These are phyloP conservation scores for Scaptomyza reducta DNA, from an alignment of 2,888 invertebrate genomes.

Conservation along the genomic window DNA sequence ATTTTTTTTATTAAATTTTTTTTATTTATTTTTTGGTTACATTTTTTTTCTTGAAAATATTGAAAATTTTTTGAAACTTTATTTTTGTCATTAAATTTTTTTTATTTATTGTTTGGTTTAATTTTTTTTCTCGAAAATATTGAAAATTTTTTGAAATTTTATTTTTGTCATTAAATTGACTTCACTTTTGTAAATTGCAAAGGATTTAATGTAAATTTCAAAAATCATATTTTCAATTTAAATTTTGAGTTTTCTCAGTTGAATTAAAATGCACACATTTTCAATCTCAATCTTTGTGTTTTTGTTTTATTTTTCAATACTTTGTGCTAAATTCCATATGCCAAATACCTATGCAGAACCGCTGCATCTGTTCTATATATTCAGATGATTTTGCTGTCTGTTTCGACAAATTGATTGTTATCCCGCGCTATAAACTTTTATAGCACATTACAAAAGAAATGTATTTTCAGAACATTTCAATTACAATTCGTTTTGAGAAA, in stretches of 20 bases:
- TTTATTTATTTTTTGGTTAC: too few relatives aligned
- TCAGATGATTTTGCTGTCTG: not conserved
- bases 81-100: not conserved
- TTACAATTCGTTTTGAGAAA: too few relatives aligned
- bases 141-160: not conserved
- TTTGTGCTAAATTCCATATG: conserved; percentile 58
- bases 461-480: not conserved
- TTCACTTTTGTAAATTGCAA: not conserved
- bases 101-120: too few relatives aligned
- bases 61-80: too few relatives aligned
- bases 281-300: conserved; percentile 28
- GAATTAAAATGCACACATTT: conserved; percentile 28
- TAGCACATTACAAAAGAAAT: not conserved
- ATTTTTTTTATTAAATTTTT: too few relatives aligned
- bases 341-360: conserved; percentile 45
- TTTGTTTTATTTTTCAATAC: not conserved
- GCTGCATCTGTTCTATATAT: conserved; percentile 28
- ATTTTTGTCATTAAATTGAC: not conserved
- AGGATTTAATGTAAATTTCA: not conserved
- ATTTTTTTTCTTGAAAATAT: too few relatives aligned
- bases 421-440: not conserved
- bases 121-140: not conserved
- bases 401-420: not conserved
- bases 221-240: conserved; percentile 43
- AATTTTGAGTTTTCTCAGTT: conserved; percentile 24